These are phyloP conservation scores for Rhynchonycteris naso DNA, from an alignment of 2,797 vertebrate species.

Conservation along the genomic window DNA sequence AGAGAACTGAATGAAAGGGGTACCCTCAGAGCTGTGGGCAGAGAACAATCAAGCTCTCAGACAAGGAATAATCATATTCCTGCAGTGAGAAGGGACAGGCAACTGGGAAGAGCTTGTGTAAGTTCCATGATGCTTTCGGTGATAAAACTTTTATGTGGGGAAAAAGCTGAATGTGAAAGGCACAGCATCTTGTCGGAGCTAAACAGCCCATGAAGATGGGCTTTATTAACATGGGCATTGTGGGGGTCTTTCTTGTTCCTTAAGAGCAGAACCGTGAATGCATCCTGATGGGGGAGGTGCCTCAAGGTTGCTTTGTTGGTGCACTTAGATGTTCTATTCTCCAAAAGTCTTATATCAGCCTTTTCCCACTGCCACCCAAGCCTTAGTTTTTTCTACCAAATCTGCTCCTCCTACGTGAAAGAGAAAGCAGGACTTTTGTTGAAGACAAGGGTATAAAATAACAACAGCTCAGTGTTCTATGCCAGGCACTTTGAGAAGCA, in stretches of 20 bases:
- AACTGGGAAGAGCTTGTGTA: neutral
- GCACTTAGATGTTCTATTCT: neutral
- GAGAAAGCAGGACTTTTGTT: neutral
- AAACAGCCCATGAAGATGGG: neutral
- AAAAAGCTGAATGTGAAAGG: neutral
- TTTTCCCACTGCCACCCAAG: neutral
- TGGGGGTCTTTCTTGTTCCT: neutral
- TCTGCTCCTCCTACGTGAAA: neutral
- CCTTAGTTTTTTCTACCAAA: neutral
- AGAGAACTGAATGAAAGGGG: neutral
- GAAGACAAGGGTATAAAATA: neutral
- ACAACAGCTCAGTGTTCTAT: neutral
- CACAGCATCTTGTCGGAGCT: neutral
- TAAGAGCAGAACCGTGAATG: neutral
- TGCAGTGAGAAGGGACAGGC: neutral
- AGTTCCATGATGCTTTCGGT: neutral
- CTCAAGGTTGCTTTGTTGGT: neutral
- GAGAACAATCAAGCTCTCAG: neutral
- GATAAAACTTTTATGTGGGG: neutral
- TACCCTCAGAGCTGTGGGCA: neutral
- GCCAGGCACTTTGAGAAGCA: neutral
- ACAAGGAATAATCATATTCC: neutral
- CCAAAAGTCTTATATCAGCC: neutral
- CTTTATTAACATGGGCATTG: fast-evolving
- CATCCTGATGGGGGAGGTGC: neutral